Conservation (phyloP, 2,797 vertebrate genomes). For the Podargus strigoides region DNA sequence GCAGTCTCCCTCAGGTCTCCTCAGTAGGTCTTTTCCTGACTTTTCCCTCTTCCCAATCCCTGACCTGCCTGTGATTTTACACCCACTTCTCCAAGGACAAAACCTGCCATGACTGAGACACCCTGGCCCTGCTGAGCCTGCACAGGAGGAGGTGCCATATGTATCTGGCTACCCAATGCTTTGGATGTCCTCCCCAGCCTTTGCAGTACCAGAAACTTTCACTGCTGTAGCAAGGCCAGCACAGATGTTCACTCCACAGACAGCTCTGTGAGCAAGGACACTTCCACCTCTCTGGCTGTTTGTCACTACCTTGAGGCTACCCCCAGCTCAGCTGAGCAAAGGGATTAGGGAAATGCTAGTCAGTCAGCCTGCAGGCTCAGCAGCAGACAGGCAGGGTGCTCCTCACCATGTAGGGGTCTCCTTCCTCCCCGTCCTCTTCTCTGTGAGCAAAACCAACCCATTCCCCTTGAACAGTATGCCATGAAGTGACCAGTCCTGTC, state of each 20-base stretch:
- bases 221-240: background rate
- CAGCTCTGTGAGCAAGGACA: background rate
- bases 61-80: background rate
- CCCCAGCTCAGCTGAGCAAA: background rate
- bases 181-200: background rate
- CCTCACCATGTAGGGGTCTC: background rate
- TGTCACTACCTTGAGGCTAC: background rate
- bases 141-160: background rate
- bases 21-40: background rate
- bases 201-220: background rate
- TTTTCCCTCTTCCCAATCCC: background rate
- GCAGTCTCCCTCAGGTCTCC: background rate
- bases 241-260: constrained; percentile 1
- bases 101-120: fast-evolving
- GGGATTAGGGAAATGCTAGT: background rate
- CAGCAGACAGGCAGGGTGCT: background rate
- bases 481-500: background rate
- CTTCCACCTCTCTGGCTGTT: background rate
- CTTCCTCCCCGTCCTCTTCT: background rate
- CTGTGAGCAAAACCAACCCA: background rate
- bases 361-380: background rate
- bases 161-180: background rate
- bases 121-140: background rate
- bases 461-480: background rate
- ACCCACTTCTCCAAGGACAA: background rate